Conservation (phyloP, 2,113 vertebrate species). For the Leptosomus discolor region DNA sequence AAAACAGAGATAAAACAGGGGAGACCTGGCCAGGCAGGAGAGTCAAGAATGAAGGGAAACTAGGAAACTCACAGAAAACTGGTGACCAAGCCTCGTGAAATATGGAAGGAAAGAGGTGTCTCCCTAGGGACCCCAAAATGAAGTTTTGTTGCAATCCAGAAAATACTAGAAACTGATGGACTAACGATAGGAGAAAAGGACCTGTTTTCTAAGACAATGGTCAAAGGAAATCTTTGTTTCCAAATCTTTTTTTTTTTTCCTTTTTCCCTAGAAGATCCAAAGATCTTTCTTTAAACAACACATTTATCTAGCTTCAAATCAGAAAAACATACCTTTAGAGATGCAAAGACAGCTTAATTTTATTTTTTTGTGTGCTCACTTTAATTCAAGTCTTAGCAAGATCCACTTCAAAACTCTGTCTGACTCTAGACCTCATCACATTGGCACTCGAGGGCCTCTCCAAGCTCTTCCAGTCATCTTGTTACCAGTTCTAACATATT, state of each 20-base stretch:
- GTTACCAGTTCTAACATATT: background rate
- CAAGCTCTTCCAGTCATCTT: background rate
- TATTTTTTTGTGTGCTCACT: background rate
- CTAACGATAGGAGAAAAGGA: background rate
- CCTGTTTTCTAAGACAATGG: background rate
- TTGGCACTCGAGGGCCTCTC: rapidly evolving
- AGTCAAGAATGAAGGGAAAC: background rate
- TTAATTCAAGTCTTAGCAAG: background rate
- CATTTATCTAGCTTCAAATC: background rate
- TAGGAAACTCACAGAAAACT: background rate
- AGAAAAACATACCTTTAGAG: background rate
- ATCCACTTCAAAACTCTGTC: background rate
- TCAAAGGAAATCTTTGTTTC: background rate
- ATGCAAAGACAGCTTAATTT: background rate
- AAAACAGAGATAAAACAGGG: background rate
- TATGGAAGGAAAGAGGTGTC: background rate
- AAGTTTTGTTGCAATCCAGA: background rate
- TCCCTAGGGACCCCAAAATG: background rate
- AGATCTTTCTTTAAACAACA: background rate
- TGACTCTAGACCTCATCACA: background rate
- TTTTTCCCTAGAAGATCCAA: background rate
- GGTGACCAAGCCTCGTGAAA: background rate
- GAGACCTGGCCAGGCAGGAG: background rate
- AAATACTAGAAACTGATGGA: background rate
- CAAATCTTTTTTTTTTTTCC: background rate